Evolutionary conservation across 2,113 vertebrate genomes (phyloP).

Genomic region (Oostethus manadensis): DNA sequence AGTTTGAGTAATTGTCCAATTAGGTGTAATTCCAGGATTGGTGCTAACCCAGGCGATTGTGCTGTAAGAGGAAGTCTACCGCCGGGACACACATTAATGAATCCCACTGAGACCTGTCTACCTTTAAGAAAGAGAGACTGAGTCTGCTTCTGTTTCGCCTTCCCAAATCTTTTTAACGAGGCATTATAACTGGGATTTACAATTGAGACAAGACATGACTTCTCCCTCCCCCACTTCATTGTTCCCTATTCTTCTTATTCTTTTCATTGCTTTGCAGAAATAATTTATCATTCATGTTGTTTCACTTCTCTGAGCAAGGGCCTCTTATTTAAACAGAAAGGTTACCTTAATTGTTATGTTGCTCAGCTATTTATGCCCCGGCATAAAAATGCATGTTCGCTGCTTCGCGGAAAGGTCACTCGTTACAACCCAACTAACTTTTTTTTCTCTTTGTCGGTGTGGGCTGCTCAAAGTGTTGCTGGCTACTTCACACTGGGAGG

Average conservation of each 20-base stretch:
- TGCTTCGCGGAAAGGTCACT: constrained; percentile 76
- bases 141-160: constrained; percentile 86
- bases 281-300: constrained; percentile 79
- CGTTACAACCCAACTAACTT: constrained; percentile 70
- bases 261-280: constrained; percentile 71
- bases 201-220: constrained; percentile 76
- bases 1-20: constrained; percentile 99
- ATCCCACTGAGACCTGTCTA: constrained; percentile 91
- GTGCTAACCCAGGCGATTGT: constrained; percentile 87
- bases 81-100: constrained; percentile 92
- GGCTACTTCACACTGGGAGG: constrained; percentile 55
- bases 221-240: constrained; percentile 69
- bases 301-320: constrained; percentile 71
- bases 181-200: constrained; percentile 77
- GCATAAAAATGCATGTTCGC: constrained; percentile 74
- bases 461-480: constrained; percentile 48
- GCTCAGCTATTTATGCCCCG: constrained; percentile 72
- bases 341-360: constrained; percentile 78
- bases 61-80: constrained; percentile 85
- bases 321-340: constrained; percentile 76
- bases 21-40: constrained; percentile 98
- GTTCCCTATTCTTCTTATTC: constrained; percentile 63
- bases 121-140: constrained; percentile 82
- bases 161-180: constrained; percentile 83
- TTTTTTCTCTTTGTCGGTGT: constrained; percentile 39